Evolutionary conservation across 2,113 vertebrate species (phyloP), one percentile per base, ranked within the genome.

Genomic region (Microcebus griseorufus): DNA sequence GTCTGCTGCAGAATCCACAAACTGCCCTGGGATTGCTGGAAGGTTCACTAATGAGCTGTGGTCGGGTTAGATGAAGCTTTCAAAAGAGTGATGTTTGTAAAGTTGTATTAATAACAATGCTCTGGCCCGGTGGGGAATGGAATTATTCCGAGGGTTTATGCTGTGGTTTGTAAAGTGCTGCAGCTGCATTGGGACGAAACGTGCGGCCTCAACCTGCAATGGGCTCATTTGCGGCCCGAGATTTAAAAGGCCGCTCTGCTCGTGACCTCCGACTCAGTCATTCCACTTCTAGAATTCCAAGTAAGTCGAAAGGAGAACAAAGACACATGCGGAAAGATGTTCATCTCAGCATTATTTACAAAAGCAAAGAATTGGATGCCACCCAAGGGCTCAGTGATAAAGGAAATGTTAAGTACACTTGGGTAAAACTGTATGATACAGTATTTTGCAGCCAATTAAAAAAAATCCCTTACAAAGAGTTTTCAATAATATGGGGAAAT

Each of bases 41-140:
- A 93, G 76, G 51, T 39, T 81, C 51, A 23, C 62, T 92, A 85
- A 93, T 64, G 84, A 85, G 72, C 92, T 90, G 80, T 18, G 96
- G 83, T 95, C 23, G 69, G 89, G 64, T 64, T 58, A 76, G 73
- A 85, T 0, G 1, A 73, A 80, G 94, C 94, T 96, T 94, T 94
- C 96, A 65, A 23, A 93, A 90, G 81, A 84, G 45, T 0, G 12
- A n/a, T 81, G 70, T 93, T 89, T 42, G 70, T 96, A 51, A 96
- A 86, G 70, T 94, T 73, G 17, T 78, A 67, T 72, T 62, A 93
- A 84, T 93, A 90, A 96, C 58, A 22, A 11, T 0, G 65, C 27
- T 48, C 29, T 2, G 3, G 67, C 72, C 53, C 8, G 0, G 2
- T 3, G 25, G 89, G 82, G 42, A 60, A 34, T 1, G 5, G 84